A percentile compares a stretch with the other conserved stretches of the same genome.
Conservation (phyloP, 2,113 vertebrate genomes). For the Octodon degus region DNA sequence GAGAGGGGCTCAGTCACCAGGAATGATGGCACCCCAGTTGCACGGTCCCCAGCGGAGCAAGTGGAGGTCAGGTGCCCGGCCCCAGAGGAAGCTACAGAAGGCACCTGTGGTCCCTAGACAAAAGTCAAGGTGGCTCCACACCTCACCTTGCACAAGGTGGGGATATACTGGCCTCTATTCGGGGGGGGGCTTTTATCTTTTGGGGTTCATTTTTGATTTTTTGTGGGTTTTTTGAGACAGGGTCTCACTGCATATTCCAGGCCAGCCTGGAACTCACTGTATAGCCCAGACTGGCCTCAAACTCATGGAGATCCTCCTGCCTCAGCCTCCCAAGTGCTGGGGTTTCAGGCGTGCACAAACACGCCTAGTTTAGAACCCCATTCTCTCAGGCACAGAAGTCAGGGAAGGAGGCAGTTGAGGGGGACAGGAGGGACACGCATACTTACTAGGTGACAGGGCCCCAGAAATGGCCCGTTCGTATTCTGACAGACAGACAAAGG, state of each 20-base stretch:
- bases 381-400: slow-evolving; percentile 61
- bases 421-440: slow-evolving; percentile 74
- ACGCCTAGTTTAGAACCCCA: neutral
- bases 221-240: neutral
- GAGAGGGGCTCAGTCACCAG: neutral
- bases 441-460: slow-evolving; percentile 99
- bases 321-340: neutral
- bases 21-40: neutral
- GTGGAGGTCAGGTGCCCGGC: neutral
- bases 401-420: slow-evolving; percentile 65
- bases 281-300: neutral
- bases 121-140: neutral
- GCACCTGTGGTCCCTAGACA: slow-evolving; percentile 53
- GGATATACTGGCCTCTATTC: neutral
- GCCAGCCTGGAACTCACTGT: neutral
- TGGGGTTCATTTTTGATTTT: neutral
- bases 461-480: slow-evolving; percentile 95
- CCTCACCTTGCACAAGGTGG: neutral
- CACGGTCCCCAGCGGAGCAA: slow-evolving; percentile 42
- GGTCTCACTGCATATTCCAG: neutral
- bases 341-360: neutral
- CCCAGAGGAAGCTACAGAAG: slow-evolving; percentile 51
- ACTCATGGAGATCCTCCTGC: neutral
- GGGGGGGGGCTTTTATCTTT: neutral
- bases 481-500: slow-evolving; percentile 93